Conservation (phyloP, 2,113 vertebrate genomes). For the Phodopus roborovskii region DNA sequence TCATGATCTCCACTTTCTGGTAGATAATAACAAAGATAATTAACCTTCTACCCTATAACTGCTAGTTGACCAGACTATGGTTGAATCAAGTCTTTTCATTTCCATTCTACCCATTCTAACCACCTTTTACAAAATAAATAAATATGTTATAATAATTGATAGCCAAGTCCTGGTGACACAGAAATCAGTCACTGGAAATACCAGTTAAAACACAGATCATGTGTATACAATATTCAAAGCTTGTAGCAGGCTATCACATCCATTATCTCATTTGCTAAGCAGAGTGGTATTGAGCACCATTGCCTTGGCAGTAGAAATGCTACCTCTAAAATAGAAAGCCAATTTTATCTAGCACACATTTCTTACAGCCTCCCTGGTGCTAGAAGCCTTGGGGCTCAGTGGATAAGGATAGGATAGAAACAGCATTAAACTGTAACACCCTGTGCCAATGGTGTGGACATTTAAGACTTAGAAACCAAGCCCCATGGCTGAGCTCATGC, state of each 20-base stretch:
- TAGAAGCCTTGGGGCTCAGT: background rate
- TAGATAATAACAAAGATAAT: background rate
- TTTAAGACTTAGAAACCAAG: background rate
- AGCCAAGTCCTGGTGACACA: background rate
- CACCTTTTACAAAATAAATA: background rate
- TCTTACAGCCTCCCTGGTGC: background rate
- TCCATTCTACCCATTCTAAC: background rate
- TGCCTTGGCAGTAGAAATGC: background rate
- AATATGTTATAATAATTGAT: background rate
- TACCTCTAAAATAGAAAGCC: accelerated
- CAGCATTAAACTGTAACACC: background rate
- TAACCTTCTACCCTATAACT: too few species aligned
- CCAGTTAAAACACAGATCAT: background rate
- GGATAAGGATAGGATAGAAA: background rate
- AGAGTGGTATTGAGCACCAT: accelerated
- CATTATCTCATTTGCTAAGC: background rate
- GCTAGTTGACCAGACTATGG: background rate
- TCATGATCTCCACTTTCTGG: background rate
- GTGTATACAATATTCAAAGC: too few species aligned
- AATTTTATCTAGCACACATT: background rate
- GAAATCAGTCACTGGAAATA: background rate
- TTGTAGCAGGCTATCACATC: background rate
- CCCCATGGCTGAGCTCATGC: background rate
- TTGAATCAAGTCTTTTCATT: background rate
- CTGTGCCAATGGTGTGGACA: background rate